These are phyloP conservation scores for Isaurus tuberculatus DNA, from an alignment of 92 coral and sea anemone genomes.

Conservation along the genomic window DNA sequence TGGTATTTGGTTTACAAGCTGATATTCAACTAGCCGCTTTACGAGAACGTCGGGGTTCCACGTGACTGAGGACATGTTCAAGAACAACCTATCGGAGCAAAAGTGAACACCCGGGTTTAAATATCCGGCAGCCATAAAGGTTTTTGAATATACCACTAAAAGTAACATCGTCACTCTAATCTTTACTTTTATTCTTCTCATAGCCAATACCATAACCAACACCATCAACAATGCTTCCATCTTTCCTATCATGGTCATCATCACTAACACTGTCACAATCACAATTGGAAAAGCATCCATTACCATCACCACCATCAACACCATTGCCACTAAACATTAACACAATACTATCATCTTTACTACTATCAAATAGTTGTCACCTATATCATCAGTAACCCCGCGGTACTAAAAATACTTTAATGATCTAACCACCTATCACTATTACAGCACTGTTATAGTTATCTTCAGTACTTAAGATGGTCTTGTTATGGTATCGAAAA, in stretches of 20 bases:
- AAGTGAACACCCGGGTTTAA: background rate
- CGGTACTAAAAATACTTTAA: background rate
- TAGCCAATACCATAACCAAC: no score
- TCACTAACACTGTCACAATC: no score
- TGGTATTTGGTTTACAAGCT: background rate
- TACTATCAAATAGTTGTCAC: background rate
- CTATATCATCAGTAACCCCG: background rate
- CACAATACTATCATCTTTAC: background rate
- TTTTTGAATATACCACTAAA: background rate
- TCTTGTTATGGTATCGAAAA: no score
- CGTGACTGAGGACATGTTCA: constrained; percentile 26
- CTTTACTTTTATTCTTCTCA: no score
- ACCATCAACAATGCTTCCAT: background rate
- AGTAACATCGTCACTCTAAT: no score
- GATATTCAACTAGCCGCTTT: background rate
- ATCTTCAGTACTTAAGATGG: no score
- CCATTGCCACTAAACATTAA: background rate
- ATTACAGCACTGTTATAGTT: no score
- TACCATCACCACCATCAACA: background rate
- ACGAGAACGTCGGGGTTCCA: constrained; percentile 24
- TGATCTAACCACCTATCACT: no score
- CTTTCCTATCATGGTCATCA: background rate
- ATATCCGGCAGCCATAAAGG: background rate
- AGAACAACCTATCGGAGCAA: constrained; percentile 14
- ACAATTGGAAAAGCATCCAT: no score